Evolutionary conservation across 2,113 vertebrate species (phyloP).

Genomic region (Origma solitaria): DNA sequence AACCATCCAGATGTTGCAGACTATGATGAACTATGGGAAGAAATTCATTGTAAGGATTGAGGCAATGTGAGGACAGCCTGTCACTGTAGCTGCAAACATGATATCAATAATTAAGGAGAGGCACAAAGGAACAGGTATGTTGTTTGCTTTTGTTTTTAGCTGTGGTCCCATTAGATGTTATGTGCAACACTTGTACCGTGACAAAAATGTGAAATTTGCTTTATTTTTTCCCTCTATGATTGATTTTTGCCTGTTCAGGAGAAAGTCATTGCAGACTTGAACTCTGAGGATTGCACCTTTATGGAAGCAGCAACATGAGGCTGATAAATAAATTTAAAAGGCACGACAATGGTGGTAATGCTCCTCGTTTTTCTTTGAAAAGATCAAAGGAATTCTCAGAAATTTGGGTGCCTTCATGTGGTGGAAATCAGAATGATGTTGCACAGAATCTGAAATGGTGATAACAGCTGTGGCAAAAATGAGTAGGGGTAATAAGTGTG

Average conservation of each 20-base stretch:
- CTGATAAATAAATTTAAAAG: not conserved
- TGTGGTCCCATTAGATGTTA: not conserved
- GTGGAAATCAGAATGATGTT: not conserved
- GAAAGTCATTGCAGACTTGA: not conserved
- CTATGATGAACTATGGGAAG: not conserved
- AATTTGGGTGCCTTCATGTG: not conserved
- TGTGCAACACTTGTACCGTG: not conserved
- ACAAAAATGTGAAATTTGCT: not conserved
- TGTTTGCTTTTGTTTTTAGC: not conserved
- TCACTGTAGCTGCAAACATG: not conserved
- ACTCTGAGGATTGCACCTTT: not conserved
- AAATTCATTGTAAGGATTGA: not conserved
- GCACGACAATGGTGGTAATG: not conserved
- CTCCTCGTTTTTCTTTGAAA: not conserved
- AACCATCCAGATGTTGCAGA: not conserved
- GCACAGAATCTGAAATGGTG: not conserved
- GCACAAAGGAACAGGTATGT: not conserved
- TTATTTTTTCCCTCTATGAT: rapidly evolving
- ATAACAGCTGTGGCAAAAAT: not conserved
- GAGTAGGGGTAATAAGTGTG: not conserved
- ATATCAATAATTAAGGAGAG: not conserved
- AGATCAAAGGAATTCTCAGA: not conserved
- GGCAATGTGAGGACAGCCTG: not conserved
- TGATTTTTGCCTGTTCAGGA: not conserved
- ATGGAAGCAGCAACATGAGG: not conserved